These are phyloP conservation scores for Brachirus orientalis DNA, from an alignment of 2,113 vertebrate genomes.

Conservation along the genomic window DNA sequence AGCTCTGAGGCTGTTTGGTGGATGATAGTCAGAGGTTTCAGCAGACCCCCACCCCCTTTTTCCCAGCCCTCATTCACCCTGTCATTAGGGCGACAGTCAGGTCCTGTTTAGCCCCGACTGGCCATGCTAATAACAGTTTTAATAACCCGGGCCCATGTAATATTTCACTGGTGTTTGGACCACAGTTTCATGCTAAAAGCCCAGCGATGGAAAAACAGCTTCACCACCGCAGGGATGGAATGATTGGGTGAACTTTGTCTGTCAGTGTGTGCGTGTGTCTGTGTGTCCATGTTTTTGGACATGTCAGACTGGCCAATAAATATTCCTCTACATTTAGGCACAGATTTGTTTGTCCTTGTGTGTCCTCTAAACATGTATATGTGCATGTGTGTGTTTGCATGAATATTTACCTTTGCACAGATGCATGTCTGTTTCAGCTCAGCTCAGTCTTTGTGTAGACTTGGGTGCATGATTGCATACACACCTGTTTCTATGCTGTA, in stretches of 20 bases:
- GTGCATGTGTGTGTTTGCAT: conserved; percentile 8
- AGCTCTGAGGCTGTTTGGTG: conserved; percentile 46
- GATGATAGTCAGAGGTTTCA: conserved; percentile 65
- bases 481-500: conserved; percentile 43
- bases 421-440: conserved; percentile 11
- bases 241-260: conserved; percentile 62
- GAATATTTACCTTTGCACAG: conserved; percentile 1
- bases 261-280: conserved; percentile 52
- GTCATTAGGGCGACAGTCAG: conserved; percentile 81
- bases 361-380: conserved; percentile 25
- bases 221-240: conserved; percentile 62
- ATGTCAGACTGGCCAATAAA: conserved; percentile 38
- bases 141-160: conserved; percentile 74
- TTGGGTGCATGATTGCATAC: conserved; percentile 14
- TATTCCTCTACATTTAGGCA: conserved; percentile 28
- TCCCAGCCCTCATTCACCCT: conserved; percentile 69
- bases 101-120: conserved; percentile 78
- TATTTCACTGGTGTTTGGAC: conserved; percentile 80
- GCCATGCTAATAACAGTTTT: conserved; percentile 81
- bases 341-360: conserved; percentile 25
- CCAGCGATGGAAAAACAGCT: conserved; percentile 74
- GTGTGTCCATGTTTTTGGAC: conserved; percentile 45
- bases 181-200: conserved; percentile 64
- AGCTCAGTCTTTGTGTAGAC: not conserved
- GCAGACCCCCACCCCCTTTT: conserved; percentile 41